Conservation (phyloP, 2,797 vertebrate species). For the Pagetopsis macropterus region DNA sequence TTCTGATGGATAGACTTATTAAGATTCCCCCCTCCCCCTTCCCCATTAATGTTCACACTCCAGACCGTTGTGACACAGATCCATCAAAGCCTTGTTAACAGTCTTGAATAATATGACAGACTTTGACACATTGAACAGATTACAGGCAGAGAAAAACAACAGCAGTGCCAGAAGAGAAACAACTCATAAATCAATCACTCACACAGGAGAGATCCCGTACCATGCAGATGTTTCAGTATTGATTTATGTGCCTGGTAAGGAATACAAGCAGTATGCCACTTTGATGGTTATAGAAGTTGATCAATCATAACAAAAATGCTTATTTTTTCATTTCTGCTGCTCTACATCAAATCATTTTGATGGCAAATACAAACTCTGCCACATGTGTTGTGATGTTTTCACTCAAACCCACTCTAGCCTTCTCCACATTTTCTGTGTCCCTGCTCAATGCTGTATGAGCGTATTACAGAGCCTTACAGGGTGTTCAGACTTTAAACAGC, state of each 20-base stretch:
- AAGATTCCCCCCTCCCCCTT: no score
- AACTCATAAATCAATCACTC: conserved; percentile 35
- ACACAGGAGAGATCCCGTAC: conserved; percentile 21
- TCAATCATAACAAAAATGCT: neutral
- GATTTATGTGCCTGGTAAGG: conserved; percentile 13
- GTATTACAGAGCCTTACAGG: neutral
- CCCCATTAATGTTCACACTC: conserved; percentile 28
- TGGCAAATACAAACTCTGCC: neutral
- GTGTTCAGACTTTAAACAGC: neutral
- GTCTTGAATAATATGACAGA: conserved; percentile 40
- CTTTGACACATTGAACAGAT: conserved; percentile 43
- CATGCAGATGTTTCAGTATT: conserved; percentile 31
- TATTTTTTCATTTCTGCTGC: neutral
- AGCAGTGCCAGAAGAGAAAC: conserved; percentile 38
- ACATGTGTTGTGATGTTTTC: neutral
- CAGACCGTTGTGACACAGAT: conserved; percentile 24
- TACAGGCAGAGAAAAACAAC: conserved; percentile 43
- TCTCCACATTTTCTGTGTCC: neutral
- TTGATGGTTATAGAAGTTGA: conserved; percentile 1
- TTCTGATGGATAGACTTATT: neutral
- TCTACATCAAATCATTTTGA: neutral
- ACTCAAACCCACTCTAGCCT: neutral
- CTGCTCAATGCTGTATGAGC: neutral
- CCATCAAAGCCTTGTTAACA: conserved; percentile 27
- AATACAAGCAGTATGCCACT: conserved; percentile 1